These are phyloP conservation scores for Fissipunctia ypsillon DNA, from an alignment of 2,888 invertebrate species.

Conservation along the genomic window DNA sequence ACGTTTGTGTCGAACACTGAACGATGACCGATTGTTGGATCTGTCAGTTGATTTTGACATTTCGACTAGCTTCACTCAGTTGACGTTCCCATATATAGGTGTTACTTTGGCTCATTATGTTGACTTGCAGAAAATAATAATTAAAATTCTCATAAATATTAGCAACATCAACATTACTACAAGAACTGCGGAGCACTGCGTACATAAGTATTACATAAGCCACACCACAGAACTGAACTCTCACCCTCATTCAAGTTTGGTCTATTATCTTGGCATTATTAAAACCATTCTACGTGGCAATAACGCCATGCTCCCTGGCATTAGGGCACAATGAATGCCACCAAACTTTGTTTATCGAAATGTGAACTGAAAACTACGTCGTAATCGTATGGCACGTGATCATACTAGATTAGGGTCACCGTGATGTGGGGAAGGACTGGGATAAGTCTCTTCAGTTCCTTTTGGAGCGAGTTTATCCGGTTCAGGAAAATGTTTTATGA, in stretches of 20 bases:
- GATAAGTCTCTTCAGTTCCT: slow-evolving; percentile 3
- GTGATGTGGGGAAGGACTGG: background rate
- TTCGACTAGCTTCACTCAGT: too few species aligned
- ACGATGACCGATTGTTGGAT: too few species aligned
- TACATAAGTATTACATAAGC: background rate
- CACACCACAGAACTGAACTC: slow-evolving; percentile 4
- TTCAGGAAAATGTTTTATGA: too few species aligned
- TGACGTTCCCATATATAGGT: too few species aligned
- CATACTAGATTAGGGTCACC: slow-evolving; percentile 37
- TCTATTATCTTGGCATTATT: slow-evolving; percentile 58
- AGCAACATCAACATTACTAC: too few species aligned
- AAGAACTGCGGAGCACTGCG: too few species aligned
- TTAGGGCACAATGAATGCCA: slow-evolving; percentile 58
- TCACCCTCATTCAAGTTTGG: slow-evolving; percentile 35
- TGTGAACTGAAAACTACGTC: slow-evolving; percentile 63
- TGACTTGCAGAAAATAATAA: background rate
- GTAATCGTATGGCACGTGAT: slow-evolving; percentile 62
- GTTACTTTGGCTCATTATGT: background rate
- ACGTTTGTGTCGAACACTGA: too few species aligned
- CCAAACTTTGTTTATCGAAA: slow-evolving; percentile 59
- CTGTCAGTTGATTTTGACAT: too few species aligned
- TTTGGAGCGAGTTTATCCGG: background rate
- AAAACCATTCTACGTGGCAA: slow-evolving; percentile 43
- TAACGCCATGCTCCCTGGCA: slow-evolving; percentile 41
- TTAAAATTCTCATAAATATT: background rate